Base-by-base conservation (phyloP, 2,113 vertebrate genomes). In the Eurystomus gularis region DNA sequence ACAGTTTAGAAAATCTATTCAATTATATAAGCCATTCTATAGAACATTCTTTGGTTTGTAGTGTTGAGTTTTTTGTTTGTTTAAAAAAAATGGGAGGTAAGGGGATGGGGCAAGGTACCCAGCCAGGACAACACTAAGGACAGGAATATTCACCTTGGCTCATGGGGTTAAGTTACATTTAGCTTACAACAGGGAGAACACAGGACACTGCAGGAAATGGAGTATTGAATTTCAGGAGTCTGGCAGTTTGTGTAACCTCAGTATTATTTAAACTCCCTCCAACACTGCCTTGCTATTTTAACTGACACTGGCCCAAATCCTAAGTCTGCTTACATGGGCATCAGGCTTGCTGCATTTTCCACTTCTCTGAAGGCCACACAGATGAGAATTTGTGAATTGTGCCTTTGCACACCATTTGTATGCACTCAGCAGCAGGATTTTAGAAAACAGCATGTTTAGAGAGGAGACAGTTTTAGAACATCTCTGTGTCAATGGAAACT, bases 221-320 rank as follows among this genome's bases (percentile, higher is more conserved):
- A 92, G 94, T 75, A 95, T 49, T 76, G 3, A 75, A 82, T 96
- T 96, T 94, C 94, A 94, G 57, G 83, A 95, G 83, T 94, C 72
- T 39, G 87, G 75, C 87, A 77, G 62, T 90, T 90, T 85, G 66
- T 89, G 73, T 94, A 90, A 93, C 71, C 78, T 86, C 46, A 82
- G 79, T 77, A 91, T 90, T 96, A 96, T 81, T 93, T 92, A 82
- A 94, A 66, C 76, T 92, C 82, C 35, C 49, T 91, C 82, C 90
- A 62, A 90, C 82, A 25, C 15, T 42, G 70, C 44, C 58, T 57
- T 94, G 91, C 75, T 90, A 35, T 86, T 86, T 95, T 76, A 94
- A 90, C 8, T 92, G 82, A 92, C 58, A 64, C 64, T 42, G 79
- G 85, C 82, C 82, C 85, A 86, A 88, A 90, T 73, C 44, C 66